phyloP scores from a whole-genome alignment of 1,140 invertebrate species.

The Zaprionus inermis region DNA sequence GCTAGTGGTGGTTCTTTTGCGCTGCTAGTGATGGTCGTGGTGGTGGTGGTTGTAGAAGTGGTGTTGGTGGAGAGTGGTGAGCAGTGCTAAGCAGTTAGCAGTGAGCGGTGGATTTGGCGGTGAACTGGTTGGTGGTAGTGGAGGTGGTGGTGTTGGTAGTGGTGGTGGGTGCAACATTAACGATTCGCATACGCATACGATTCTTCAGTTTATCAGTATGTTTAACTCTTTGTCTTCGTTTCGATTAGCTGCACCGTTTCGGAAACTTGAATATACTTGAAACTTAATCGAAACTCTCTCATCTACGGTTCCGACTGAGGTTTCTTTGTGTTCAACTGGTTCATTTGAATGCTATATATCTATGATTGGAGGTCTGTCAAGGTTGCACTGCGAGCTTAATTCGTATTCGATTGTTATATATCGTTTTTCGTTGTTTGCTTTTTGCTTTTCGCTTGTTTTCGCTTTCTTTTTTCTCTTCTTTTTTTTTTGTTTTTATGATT shows the following conservation, averaged over 20 bases:
- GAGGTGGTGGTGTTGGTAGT: background rate
- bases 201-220: constrained; percentile 2
- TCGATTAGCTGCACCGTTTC: background rate
- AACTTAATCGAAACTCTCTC: background rate
- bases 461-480: background rate
- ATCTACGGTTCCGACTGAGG: background rate
- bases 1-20: constrained; percentile 11
- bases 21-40: constrained; percentile 30
- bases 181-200: constrained; percentile 13
- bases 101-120: constrained; percentile 58
- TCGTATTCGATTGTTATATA: background rate
- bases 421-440: background rate
- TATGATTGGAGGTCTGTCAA: background rate
- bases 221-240: background rate
- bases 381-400: background rate
- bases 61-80: constrained; percentile 32
- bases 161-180: constrained; percentile 48
- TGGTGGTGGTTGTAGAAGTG: constrained; percentile 33
- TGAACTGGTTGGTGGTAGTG: constrained; percentile 27
- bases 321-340: background rate
- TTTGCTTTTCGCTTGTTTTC: background rate
- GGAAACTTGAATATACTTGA: background rate
- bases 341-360: background rate
- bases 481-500: background rate
- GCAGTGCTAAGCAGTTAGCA: constrained; percentile 7